Base-by-base conservation (phyloP, 2,113 vertebrate species). In the Sylvilagus bachmani region DNA sequence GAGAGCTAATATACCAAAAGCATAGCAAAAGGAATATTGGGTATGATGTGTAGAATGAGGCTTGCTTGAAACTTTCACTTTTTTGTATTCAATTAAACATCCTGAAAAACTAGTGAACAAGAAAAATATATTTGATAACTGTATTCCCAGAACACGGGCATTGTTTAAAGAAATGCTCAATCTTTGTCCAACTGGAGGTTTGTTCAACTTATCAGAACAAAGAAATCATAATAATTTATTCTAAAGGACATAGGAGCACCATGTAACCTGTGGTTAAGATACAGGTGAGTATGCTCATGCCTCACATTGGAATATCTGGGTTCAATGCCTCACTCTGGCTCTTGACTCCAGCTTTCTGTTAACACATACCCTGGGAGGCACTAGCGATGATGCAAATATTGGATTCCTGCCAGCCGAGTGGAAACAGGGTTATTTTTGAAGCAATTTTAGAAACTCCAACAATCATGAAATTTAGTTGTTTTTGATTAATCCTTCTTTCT, bases 21-120 rank as follows among this genome's bases (percentile, higher is more conserved):
- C 7, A 49, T 1, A 24, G 16, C 10, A 49, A 81, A 85, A 33
- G 10, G 1, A 21, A 21, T 0, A 0, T 1, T 10, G 24, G 51
- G 3, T 27, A 1, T 62, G 49, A 2, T 14, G 55, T 49, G 1
- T 1, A 29, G 2, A 49, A 11, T 9, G 53, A n/a, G 7, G 13
- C 6, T 49, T 12, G 1, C 0, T 0, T 27, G 31, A 1, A 3
- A 0, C 19, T 14, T 21, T 64, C 44, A 49, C 6, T 69, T 5
- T 0, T n/a, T 55, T 14, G 33, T 25, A 13, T 33, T 36, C 12
- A 17, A 1, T 86, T 16, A 25, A 70, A 53, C 11, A 73, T n/a
- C 29, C 49, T 67, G n/a, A 27, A 3, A 7, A 6, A 14, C 22
- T 21, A 22, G 2, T 5, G 27, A 69, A 12, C 11, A 33, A 49